Conservation (phyloP, 2,113 vertebrate genomes). For the Myodes glareolus region DNA sequence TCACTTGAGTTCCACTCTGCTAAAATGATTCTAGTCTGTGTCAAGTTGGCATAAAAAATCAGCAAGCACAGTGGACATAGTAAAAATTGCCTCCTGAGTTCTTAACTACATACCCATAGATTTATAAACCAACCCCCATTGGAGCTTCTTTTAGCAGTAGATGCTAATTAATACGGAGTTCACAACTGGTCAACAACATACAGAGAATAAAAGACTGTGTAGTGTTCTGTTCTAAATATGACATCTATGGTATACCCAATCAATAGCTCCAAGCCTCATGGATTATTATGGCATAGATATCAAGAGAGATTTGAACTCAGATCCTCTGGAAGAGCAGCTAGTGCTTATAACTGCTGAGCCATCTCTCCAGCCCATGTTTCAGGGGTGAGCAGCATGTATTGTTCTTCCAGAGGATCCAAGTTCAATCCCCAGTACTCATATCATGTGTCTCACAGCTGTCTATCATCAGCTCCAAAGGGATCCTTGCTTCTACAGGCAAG, state of each 20-base stretch:
- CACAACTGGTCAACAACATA: background rate
- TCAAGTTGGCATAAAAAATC: background rate
- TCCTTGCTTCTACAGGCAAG: background rate
- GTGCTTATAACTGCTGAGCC: background rate
- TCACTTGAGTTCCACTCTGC: background rate
- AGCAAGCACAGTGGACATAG: background rate
- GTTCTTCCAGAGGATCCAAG: background rate
- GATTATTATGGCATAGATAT: background rate
- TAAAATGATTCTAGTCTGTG: background rate
- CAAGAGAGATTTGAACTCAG: background rate
- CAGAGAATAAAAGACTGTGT: background rate
- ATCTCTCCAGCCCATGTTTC: background rate
- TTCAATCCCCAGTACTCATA: background rate
- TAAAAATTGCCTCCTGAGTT: background rate
- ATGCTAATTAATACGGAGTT: background rate
- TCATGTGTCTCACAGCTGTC: background rate
- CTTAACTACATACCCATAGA: background rate
- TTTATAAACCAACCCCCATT: background rate
- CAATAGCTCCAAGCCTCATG: no score
- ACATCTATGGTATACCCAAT: background rate
- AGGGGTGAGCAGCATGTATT: background rate
- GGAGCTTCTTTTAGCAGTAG: background rate
- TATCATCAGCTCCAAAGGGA: background rate
- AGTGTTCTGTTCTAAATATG: background rate
- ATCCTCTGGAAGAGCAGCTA: background rate